These are phyloP conservation scores for Ciconia nigra DNA, from an alignment of 2,797 vertebrate genomes.

Conservation along the genomic window DNA sequence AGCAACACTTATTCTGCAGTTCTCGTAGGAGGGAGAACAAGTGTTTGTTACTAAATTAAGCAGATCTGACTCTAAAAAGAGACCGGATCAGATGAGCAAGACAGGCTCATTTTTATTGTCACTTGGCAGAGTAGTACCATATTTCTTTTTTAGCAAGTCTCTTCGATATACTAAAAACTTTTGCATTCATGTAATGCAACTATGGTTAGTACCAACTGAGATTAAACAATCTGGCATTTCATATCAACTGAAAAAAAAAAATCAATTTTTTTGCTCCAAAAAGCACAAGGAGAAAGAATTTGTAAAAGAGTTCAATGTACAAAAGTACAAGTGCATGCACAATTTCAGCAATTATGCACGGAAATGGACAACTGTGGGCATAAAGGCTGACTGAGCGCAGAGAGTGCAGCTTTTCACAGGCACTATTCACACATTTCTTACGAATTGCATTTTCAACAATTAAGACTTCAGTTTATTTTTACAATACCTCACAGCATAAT, in stretches of 20 bases:
- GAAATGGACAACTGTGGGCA: neutral
- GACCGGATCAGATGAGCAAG: conserved; percentile 17
- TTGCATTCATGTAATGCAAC: neutral
- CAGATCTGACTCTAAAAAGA: conserved; percentile 38
- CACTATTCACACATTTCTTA: neutral
- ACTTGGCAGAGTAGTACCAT: conserved; percentile 11
- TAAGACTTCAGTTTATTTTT: neutral
- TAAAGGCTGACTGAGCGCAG: neutral
- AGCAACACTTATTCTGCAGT: neutral
- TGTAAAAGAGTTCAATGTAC: neutral
- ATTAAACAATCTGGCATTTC: neutral
- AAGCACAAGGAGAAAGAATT: neutral
- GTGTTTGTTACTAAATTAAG: conserved; percentile 45
- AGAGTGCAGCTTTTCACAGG: neutral
- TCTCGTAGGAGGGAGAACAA: conserved; percentile 24
- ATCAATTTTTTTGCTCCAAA: neutral
- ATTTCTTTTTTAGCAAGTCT: neutral
- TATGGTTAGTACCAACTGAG: neutral
- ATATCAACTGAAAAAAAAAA: neutral
- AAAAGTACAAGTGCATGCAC: neutral
- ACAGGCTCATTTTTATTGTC: neutral
- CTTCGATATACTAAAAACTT: neutral
- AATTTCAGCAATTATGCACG: neutral
- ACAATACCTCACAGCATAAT: neutral
- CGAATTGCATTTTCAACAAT: neutral